These are phyloP conservation scores for Sinohyriopsis cumingii DNA, from an alignment of 2,888 invertebrate genomes.

Conservation along the genomic window DNA sequence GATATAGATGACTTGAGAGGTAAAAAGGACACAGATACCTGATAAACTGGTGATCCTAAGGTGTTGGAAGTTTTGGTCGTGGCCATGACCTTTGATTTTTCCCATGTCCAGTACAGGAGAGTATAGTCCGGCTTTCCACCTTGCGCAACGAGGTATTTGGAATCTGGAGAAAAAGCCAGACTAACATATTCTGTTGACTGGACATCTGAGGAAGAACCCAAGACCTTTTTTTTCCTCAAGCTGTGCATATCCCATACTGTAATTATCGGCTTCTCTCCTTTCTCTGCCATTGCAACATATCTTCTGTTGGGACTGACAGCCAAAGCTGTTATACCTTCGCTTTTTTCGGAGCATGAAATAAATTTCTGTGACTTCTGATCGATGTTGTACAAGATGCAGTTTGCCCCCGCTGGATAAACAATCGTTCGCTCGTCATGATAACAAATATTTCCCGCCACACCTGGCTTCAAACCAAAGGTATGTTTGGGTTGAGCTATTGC, in stretches of 20 bases:
- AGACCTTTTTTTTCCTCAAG: constrained; percentile 68
- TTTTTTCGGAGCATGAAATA: constrained; percentile 71
- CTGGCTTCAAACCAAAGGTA: constrained; percentile 69
- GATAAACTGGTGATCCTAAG: constrained; percentile 77
- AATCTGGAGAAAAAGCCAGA: constrained; percentile 86
- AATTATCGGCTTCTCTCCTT: constrained; percentile 69
- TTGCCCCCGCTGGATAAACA: constrained; percentile 71
- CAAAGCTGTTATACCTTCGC: constrained; percentile 70
- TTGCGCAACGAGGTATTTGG: constrained; percentile 84
- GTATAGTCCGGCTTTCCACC: constrained; percentile 88
- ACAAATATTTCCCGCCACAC: constrained; percentile 66
- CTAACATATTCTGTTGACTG: constrained; percentile 79
- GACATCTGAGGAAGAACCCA: constrained; percentile 63
- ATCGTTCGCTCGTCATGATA: constrained; percentile 72
- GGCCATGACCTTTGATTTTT: constrained; percentile 85
- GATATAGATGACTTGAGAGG: no score
- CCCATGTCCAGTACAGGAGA: constrained; percentile 86
- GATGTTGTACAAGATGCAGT: constrained; percentile 71
- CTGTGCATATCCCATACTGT: constrained; percentile 72
- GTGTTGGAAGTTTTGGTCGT: constrained; percentile 79
- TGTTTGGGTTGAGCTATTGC: constrained; percentile 66
- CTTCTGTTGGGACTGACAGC: constrained; percentile 70
- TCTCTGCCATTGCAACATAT: constrained; percentile 71
- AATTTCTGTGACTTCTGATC: constrained; percentile 72
- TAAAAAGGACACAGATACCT: constrained; percentile 66